Base-by-base conservation (phyloP, 2,113 vertebrate species). In the Tretioscincus oriximinensis region DNA sequence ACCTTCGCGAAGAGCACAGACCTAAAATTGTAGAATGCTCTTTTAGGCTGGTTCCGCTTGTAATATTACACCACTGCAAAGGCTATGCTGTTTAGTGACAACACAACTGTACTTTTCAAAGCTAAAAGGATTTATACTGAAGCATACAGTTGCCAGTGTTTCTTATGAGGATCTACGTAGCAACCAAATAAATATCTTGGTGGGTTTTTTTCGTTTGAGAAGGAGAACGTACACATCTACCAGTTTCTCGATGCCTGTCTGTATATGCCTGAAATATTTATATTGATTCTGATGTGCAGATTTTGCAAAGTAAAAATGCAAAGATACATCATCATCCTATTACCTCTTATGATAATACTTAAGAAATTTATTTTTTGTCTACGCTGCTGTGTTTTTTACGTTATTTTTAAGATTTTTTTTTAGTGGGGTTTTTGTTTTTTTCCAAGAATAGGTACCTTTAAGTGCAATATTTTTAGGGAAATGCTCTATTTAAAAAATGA, bases 141-240 rank as follows among this genome's bases (percentile, higher is more conserved):
- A 74, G 76, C 9, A 58, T 84, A 60, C 31, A 51, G 22, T 83
- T 90, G 66, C 68, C 85, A 74, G 76, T 51, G 54, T 18, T 58
- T 58, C 73, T 84, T 90, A 28, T 78, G 84, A 22, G 79, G 78
- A 7, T 85, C 29, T 64, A 26, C 77, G 0, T 65, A 80, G 82
- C 21, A 79, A 78, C 85, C 67, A 88, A 41, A 85, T 85, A 85
- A 64, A 91, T 90, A 81, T 65, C 64, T 65, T 90, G 73, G 51
- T 14, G 45, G 65, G 49, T 47, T 85, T 63, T 69, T 81, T 72
- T 88, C 75, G 73, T 2, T 82, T 84, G 49, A 1, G 9, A 24
- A 6, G 12, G 2, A 24, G 3, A 35, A 64, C 73, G 88, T 86
- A 41, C 35, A 16, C 18, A 68, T 81, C 41, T 63, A 0, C 60